Evolutionary conservation across 1,140 invertebrate species (phyloP), one percentile per base, ranked within the genome.

Genomic region (Drosophila ficusphila): DNA sequence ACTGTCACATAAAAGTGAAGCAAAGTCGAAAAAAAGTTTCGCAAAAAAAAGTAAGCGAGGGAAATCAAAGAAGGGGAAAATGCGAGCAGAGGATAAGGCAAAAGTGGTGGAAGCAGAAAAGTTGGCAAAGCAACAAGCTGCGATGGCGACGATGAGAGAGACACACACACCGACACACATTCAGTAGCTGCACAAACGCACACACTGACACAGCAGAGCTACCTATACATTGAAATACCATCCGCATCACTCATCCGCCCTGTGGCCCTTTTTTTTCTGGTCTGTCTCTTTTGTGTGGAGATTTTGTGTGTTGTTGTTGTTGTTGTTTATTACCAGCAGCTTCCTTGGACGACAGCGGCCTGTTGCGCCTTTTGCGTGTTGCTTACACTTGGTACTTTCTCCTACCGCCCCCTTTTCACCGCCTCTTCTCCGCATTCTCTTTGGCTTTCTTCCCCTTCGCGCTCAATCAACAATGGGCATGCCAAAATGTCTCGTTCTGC

Each of bases 81-180:
- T 6, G 23, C 8, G 29, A 16, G 5, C 5, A 8, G 27, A 11
- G 19, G 29, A 48, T 23, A 16, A 27, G 16, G 46, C 46, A 44
- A 25, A 44, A 36, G 18, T 11, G 18, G 33, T 27, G 31, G 61
- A 41, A 56, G 36, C 54, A 34, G 31, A 74, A 78, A 79, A 86
- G 81, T 86, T 79, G 81, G 81, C 67, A 85, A 85, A 86, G 81
- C 79, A 86, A 85, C 79, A 85, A 85, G 79, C 79, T 85, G 76
- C 60, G 79, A 74, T 83, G 74, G 79, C 76, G 79, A 83, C 70
- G 74, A 83, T 83, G 70, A 83, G 81, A 60, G 33, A 38, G 34
- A 19, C 12, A 25, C 52, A 44, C 46, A 56, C 25, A 51, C 19
- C 27, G 1, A 33, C 33, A 31, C 12, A 6, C 23, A 14, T n/a